Evolutionary conservation across 37 sponge, comb jelly and placozoan species (phyloP), one percentile per base, ranked within the genome.

Genomic region (Spongia lamella): DNA sequence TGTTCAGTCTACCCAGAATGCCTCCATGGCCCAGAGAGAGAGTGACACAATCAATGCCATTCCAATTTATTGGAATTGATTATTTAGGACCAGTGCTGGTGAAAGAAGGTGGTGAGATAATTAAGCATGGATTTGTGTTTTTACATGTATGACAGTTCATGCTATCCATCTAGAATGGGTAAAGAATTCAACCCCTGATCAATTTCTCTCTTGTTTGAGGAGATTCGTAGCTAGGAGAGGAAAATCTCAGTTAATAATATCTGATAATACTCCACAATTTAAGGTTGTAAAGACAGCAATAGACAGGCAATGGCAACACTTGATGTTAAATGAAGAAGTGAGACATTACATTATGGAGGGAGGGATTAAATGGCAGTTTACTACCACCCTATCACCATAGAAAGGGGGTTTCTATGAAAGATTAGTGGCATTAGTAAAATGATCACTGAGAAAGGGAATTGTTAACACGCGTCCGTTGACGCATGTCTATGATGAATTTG

Each of bases 181-280:
- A 34, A 27, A 60, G 30, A 51, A 58, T 17, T 63, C 72, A 1
- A 63, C 82, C 52, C 49, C 73, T 17, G 73, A 81, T 34, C 65
- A 73, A 5, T 81, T 81, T 53, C 29, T 81, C 32, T 65, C 74
- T 26, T 61, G 39, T 32, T 52, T 81, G 57, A 39, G 49, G 36
- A 52, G 74, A 2, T 81, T 81, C 66, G 53, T 63, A 1, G 14
- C 73, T 63, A 65, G 82, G 37, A 60, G 71, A 14, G 82, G 73
- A 29, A 51, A 24, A 11, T 66, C 82, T 6, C 37, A 38, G 3
- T 57, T 72, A 16, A 72, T 81, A 5, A 63, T 64, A 65, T 73
- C 74, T 30, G 82, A 81, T 37, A 35, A 81, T 72, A 74, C 74
- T 1, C 61, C 82, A 22, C 72, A 81, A 36, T 81, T 81, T 56